Percentiles rank a stretch among this genome's conserved stretches.
Evolutionary conservation across 1,140 invertebrate species (phyloP).

Genomic region (Piezodorus guildinii): DNA sequence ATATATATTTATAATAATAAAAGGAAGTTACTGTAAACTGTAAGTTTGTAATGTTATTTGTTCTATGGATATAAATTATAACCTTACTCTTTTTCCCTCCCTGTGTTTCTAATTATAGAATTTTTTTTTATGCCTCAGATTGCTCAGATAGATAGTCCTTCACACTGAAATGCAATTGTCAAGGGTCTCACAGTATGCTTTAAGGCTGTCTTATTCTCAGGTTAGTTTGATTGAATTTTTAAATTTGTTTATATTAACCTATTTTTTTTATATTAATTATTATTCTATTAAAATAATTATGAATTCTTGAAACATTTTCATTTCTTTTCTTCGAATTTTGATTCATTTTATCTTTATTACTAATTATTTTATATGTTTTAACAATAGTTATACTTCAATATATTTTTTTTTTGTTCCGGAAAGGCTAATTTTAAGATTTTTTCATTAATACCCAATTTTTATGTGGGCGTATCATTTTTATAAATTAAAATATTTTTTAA

Average conservation of each 20-base stretch:
- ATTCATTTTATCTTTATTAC: background rate
- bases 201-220: conserved; percentile 14
- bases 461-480: too few species aligned
- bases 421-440: too few species aligned
- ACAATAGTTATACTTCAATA: too few species aligned
- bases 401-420: too few species aligned
- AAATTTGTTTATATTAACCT: background rate
- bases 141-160: background rate
- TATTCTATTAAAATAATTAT: background rate
- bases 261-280: background rate
- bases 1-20: too few species aligned
- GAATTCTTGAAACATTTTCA: background rate
- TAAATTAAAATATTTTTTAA: too few species aligned
- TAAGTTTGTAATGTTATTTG: too few species aligned
- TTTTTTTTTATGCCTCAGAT: conserved; percentile 6
- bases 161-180: conserved; percentile 14
- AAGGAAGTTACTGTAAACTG: too few species aligned
- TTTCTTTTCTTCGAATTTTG: background rate
- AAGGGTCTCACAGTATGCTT: conserved; percentile 1
- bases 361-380: background rate
- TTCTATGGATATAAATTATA: too few species aligned
- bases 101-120: too few species aligned
- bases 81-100: too few species aligned
- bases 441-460: too few species aligned
- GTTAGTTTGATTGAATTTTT: background rate